Base-by-base conservation (phyloP, 2,888 invertebrate genomes). In the Kryphioiulus occultus region DNA sequence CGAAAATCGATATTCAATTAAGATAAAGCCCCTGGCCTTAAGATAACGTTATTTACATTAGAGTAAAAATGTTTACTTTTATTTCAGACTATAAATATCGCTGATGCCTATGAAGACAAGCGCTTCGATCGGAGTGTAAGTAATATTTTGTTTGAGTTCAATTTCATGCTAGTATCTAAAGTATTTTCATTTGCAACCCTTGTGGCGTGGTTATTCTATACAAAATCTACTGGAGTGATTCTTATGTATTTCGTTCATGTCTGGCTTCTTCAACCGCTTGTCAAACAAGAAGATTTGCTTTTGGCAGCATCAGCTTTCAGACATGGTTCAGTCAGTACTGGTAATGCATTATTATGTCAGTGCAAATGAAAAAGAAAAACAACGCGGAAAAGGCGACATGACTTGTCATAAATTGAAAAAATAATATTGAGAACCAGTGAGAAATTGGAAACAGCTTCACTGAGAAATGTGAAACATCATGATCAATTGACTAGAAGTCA, bases 21-120 rank as follows among this genome's bases (percentile, higher is more conserved):
- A 19, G 22, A 59, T 59, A 9, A 59, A 9, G 47, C 47, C 59
- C 9, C 19, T 59, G 59, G n/a, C 59, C 59, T 4, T 59, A n/a
- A 47, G 17, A 5, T 47, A 17, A 15, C 12, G 15, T 47, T 47
- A 47, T 5, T 47, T 47, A 47, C 47, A 47, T 10, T 15, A 10
- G 2, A 47, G 17, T n/a, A 59, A 83, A 83, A 35, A 22, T 85
- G 85, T 85, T 85, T 85, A 39, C 30, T 85, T 44, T 85, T 89
- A 89, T 93, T 92, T 68, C 93, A 97, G 96, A 97, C 96, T 86
- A 95, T 98, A 89, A 98, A 96, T 92, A 96, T 98, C 91, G 94
- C 95, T 88, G 96, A 97, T 92, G 97, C 97, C 82, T 97, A 98
- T 91, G 95, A 95, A 90, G 98, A 98, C 92, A 93, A 95, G 86